Evolutionary conservation across 2,113 vertebrate genomes (phyloP).

Genomic region (Podarcis cretensis): DNA sequence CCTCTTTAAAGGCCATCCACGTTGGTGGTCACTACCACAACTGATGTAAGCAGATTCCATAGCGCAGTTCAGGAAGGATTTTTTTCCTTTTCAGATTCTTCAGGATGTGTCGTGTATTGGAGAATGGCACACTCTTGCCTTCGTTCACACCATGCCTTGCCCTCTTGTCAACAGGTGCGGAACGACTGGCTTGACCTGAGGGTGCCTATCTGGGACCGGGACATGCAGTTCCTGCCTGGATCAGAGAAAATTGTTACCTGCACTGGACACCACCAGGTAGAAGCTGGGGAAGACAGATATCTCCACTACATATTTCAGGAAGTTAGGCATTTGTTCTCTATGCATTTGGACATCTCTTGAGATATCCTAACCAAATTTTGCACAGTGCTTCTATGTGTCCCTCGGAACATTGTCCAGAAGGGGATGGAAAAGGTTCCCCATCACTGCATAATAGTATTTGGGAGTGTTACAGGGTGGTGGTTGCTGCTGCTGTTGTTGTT

Average conservation of each 20-base stretch:
- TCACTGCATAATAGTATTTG: neutral
- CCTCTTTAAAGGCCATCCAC: no score
- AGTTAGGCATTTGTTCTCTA: neutral
- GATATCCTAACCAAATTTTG: no score
- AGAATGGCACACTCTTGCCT: neutral
- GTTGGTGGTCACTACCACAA: no score
- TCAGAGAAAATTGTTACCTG: conserved; percentile 88
- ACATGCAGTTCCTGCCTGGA: conserved; percentile 86
- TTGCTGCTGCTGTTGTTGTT: no score
- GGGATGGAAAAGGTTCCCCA: no score
- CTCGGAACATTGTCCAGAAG: no score
- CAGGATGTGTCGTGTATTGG: neutral
- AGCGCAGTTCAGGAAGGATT: no score
- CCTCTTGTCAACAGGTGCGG: conserved; percentile 69
- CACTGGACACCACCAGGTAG: conserved; percentile 86
- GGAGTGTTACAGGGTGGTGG: neutral
- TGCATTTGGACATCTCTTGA: neutral
- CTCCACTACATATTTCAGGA: neutral
- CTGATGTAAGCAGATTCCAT: no score
- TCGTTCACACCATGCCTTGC: rapidly evolving
- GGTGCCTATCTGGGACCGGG: conserved; percentile 85
- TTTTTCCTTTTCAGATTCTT: no score
- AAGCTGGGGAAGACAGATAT: neutral
- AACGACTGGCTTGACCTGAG: conserved; percentile 88
- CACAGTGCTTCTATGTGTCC: no score